These are phyloP conservation scores for Notothenia coriiceps DNA, from an alignment of 2,113 vertebrate species.

Conservation along the genomic window DNA sequence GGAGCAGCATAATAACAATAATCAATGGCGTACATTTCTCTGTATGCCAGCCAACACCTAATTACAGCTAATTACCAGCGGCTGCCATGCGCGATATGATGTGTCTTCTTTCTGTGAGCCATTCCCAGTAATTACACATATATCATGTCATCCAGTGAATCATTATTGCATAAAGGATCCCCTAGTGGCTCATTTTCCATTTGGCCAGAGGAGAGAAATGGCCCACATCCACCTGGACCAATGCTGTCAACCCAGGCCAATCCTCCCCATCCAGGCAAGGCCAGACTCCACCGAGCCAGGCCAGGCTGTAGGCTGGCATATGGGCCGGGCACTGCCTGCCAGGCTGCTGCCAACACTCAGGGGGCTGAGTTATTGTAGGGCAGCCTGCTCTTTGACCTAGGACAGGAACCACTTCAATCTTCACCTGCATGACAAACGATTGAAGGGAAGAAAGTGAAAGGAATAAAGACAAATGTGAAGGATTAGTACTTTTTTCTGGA, in stretches of 20 bases:
- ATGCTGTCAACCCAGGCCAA: conserved; percentile 34
- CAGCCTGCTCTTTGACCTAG: conserved; percentile 35
- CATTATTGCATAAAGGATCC: conserved; percentile 64
- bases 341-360: conserved; percentile 44
- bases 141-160: conserved; percentile 70
- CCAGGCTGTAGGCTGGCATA: conserved; percentile 50
- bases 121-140: conserved; percentile 73
- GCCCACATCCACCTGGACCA: conserved; percentile 65
- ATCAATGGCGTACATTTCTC: conserved; percentile 45
- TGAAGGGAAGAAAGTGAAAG: too few species aligned
- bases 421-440: conserved; percentile 63
- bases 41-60: conserved; percentile 59
- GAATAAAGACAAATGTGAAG: not conserved
- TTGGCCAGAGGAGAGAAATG: conserved; percentile 65
- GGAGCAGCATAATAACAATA: conserved; percentile 53
- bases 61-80: conserved; percentile 71
- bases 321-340: conserved; percentile 45
- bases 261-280: conserved; percentile 16
- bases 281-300: conserved; percentile 11
- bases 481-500: not conserved
- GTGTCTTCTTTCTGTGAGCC: conserved; percentile 63
- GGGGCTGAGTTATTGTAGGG: conserved; percentile 56
- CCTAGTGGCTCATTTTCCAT: conserved; percentile 59
- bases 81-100: conserved; percentile 69
- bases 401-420: conserved; percentile 60